A percentile compares a stretch with the other conserved stretches of the same genome.
phyloP scores from a whole-genome alignment of 2,113 vertebrate species.

The Lates calcarifer region DNA sequence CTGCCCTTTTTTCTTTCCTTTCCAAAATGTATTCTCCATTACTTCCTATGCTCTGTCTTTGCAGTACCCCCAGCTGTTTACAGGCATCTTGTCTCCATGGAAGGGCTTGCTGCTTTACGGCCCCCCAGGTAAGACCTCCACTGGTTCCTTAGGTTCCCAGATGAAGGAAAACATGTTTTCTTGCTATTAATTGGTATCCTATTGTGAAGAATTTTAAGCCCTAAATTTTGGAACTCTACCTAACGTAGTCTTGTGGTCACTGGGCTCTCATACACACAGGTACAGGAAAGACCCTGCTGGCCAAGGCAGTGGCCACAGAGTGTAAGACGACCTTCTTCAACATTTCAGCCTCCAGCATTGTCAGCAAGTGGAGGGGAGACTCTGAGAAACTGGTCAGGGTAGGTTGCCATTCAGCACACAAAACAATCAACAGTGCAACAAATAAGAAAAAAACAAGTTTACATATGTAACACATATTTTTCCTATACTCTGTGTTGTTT shows the following conservation, averaged over 20 bases:
- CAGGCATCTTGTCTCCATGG: slow-evolving; percentile 96
- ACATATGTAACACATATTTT: background rate
- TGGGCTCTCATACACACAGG: slow-evolving; percentile 76
- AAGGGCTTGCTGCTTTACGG: slow-evolving; percentile 95
- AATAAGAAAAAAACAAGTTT: background rate
- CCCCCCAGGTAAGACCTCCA: slow-evolving; percentile 88
- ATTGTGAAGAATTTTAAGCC: background rate
- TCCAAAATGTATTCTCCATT: background rate
- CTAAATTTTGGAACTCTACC: background rate
- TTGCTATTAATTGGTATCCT: background rate
- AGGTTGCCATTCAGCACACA: slow-evolving; percentile 25
- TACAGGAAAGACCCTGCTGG: slow-evolving; percentile 96
- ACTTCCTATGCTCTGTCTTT: slow-evolving; percentile 11
- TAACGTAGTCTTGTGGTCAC: background rate
- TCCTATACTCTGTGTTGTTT: background rate
- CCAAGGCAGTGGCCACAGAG: slow-evolving; percentile 97
- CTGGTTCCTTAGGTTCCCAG: background rate
- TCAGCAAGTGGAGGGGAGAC: slow-evolving; percentile 99
- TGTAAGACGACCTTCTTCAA: slow-evolving; percentile 98
- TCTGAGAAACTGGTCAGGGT: slow-evolving; percentile 98
- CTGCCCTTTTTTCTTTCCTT: background rate
- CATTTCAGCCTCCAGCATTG: slow-evolving; percentile 96
- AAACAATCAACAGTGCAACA: background rate
- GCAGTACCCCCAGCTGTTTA: slow-evolving; percentile 96
- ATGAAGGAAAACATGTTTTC: background rate